Evolutionary conservation across 1,140 invertebrate genomes (phyloP), one percentile per base, ranked within the genome.

Genomic region (Tetranychus cinnabarinus): DNA sequence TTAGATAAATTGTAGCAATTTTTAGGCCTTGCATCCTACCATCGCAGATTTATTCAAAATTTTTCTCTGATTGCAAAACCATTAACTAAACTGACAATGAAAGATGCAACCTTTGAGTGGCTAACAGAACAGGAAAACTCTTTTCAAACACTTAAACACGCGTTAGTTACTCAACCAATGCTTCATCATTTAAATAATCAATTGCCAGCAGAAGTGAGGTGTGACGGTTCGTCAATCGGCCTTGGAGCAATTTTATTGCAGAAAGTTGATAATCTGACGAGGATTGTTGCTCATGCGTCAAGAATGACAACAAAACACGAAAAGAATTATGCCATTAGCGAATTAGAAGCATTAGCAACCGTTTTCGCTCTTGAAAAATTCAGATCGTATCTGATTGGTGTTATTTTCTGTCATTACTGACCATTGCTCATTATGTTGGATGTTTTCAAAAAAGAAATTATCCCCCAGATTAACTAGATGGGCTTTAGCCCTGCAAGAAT

Each of bases 301-400:
- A n/a, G n/a, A n/a, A n/a, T 36, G 33, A 63, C 75, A 13, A 71
- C 63, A 23, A 76, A 61, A 68, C 66, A 1, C 72, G 71, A 13
- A n/a, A n/a, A n/a, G n/a, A n/a, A n/a, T n/a, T n/a, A n/a, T n/a
- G n/a, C n/a, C n/a, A n/a, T n/a, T n/a, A 72, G 68, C 35, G 74
- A 78, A 64, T 66, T 67, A 54, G 72, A 76, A 65, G 68, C 65
- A 23, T 60, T 74, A 34, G 73, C 69, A 8, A 63, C 74, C 6
- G 67, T 73, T 15, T 75, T 67, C 67, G 68, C 69, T 2, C 66
- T 72, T 37, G 65, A 72, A 61, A 71, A 73, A 56, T 76, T 75
- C 62, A 63, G 70, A 15, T 12, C 34, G 2, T 61, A 60, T 50
- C 46, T 60, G 72, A 64, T n/a, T n/a, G n/a, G n/a, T n/a, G n/a